phyloP scores from a whole-genome alignment of 37 sponge, comb jelly and placozoan genomes.

The Cliona cf. orientalis region DNA sequence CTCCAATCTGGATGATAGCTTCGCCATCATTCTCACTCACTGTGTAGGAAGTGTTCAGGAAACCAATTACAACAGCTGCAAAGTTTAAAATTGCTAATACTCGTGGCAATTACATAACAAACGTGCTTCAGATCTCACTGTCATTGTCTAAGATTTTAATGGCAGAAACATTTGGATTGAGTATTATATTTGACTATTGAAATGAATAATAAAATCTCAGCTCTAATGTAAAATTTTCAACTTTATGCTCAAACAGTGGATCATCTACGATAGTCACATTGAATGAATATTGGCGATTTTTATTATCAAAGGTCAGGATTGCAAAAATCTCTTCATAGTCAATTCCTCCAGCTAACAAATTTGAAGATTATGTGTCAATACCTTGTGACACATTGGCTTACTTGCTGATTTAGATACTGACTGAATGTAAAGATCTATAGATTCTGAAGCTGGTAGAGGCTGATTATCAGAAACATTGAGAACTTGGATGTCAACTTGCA shows the following conservation, averaged over 20 bases:
- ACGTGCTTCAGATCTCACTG: not conserved
- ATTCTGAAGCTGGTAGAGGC: too few species aligned
- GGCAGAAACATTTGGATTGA: not conserved
- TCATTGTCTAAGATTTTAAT: slow-evolving; percentile 26
- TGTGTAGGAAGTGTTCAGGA: not conserved
- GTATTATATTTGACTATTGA: not conserved
- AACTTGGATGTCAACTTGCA: not conserved
- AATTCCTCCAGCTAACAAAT: too few species aligned
- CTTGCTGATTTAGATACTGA: too few species aligned
- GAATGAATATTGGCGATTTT: too few species aligned
- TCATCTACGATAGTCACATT: too few species aligned
- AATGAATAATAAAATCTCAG: not conserved
- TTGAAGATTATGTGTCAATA: too few species aligned
- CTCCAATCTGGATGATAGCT: slow-evolving; percentile 1
- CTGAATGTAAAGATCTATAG: too few species aligned
- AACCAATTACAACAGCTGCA: not conserved
- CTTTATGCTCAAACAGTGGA: not conserved
- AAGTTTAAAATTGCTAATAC: too few species aligned
- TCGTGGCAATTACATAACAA: not conserved
- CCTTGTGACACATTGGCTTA: too few species aligned
- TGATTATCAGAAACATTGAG: too few species aligned
- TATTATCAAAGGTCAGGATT: too few species aligned
- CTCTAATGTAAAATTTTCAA: slow-evolving; percentile 1
- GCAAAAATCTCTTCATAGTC: too few species aligned
- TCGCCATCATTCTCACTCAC: not conserved